Evolutionary conservation across 2,888 invertebrate species (phyloP), one percentile per base, ranked within the genome.

Genomic region (Cheilosia urbana): DNA sequence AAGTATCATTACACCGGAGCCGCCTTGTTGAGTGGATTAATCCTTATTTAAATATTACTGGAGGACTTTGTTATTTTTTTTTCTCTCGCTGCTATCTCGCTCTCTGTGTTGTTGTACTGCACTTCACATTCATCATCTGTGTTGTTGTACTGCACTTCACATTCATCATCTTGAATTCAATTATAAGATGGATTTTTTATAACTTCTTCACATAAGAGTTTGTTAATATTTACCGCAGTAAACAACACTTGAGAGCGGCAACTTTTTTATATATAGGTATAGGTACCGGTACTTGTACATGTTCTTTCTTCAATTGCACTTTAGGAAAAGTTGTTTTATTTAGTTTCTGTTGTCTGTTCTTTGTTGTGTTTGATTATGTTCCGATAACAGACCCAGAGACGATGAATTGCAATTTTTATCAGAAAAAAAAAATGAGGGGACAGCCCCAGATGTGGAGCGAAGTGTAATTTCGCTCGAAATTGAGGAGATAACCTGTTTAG

Each of bases 1-100:
- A 85, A 85, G 85, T 85, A 85, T 85, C 85, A 85, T 85, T 85
- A 85, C 68, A 81, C 30, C 40, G 69, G 69, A 85, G 81, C 68
- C 71, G 71, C 72, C 37, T 68, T 81, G 69, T 85, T 72, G 72
- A 85, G 85, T 85, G 85, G 85, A 72, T 81, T 85, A 85, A 85
- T 85, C 85, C 85, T 85, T 85, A 72, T 85, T 85, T 81, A 85
- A 85, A 85, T 81, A 85, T 71, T 53, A 69, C 81, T 85, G 30
- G 76, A 85, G 81, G 80, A 81, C 85, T 81, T 80, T 85, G 84
- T 76, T 76, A 80, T 85, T 3, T 17, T 21, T 60, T 62, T 55
- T 30, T 49, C 19, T 17, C 7, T 17, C 17, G 7, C 7, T 15
- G 6, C n/a, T 45, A 4, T 45, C 7, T 45, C n/a, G 6, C n/a